Evolutionary conservation across 2,797 vertebrate genomes (phyloP).

Genomic region (Poeciliopsis paucimaculata): DNA sequence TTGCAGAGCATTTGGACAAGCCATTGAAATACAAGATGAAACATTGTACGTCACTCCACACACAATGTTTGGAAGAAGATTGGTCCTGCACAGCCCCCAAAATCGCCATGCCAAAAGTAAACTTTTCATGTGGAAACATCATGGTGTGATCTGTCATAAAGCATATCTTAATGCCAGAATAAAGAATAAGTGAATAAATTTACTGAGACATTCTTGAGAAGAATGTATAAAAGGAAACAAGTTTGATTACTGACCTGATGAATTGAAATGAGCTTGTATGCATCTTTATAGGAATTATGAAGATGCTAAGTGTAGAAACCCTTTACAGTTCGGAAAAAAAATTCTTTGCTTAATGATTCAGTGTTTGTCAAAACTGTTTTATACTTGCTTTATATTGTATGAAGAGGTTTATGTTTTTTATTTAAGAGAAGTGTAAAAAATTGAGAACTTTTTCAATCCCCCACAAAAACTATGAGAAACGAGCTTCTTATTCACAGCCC

Average conservation of each 20-base stretch:
- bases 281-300: neutral
- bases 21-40: neutral
- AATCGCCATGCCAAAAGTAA: neutral
- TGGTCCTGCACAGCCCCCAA: neutral
- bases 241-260: neutral
- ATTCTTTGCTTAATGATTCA: neutral
- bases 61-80: neutral
- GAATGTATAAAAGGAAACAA: neutral
- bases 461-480: slow-evolving; percentile 16
- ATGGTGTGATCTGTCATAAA: neutral
- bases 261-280: neutral
- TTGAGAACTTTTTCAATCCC: neutral
- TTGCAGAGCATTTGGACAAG: neutral
- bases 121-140: neutral
- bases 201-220: neutral
- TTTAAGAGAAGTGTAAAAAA: neutral
- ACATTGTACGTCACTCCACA: neutral
- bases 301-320: neutral
- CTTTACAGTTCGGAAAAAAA: neutral
- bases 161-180: neutral
- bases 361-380: neutral
- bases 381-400: neutral
- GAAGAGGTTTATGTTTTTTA: neutral
- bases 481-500: slow-evolving; percentile 5
- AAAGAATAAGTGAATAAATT: neutral